Evolutionary conservation across 23 tunicate species (phyloP).

Genomic region (Ascidia mentula): DNA sequence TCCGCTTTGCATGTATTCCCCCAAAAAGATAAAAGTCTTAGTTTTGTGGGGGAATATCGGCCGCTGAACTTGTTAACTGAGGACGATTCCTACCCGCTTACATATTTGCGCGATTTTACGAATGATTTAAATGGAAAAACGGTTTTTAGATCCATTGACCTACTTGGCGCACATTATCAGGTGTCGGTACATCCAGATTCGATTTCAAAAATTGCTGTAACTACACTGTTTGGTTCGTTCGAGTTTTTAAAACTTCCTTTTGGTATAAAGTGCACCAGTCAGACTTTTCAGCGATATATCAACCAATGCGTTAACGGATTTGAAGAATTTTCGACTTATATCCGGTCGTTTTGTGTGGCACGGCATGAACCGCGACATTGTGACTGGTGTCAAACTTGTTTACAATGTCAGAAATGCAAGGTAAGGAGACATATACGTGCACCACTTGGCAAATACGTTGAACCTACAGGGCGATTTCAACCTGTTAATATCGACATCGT

Average conservation of each 20-base stretch:
- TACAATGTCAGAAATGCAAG: background rate
- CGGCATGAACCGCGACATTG: background rate
- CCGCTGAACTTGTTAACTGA: background rate
- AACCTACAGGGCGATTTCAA: background rate
- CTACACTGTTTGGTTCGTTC: background rate
- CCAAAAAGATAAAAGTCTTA: background rate
- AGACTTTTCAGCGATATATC: background rate
- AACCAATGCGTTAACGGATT: background rate
- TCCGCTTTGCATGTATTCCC: background rate
- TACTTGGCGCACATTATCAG: background rate
- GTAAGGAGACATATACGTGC: background rate
- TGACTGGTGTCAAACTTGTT: background rate
- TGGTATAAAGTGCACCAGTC: background rate
- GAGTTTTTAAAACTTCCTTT: background rate
- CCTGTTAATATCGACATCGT: background rate
- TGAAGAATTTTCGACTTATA: background rate
- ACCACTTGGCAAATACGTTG: background rate
- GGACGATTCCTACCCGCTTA: background rate
- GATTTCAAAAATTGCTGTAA: background rate
- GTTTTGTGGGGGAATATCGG: background rate
- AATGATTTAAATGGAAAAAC: background rate
- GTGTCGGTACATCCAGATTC: slow-evolving; percentile 1
- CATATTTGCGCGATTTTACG: background rate
- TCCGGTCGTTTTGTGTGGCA: slow-evolving; percentile 5
- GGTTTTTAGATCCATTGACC: background rate